A percentile compares a stretch with the other conserved stretches of the same genome.
These are phyloP conservation scores for Caenorhabditis drosophilae DNA, from an alignment of 2,888 invertebrate genomes.

Conservation along the genomic window DNA sequence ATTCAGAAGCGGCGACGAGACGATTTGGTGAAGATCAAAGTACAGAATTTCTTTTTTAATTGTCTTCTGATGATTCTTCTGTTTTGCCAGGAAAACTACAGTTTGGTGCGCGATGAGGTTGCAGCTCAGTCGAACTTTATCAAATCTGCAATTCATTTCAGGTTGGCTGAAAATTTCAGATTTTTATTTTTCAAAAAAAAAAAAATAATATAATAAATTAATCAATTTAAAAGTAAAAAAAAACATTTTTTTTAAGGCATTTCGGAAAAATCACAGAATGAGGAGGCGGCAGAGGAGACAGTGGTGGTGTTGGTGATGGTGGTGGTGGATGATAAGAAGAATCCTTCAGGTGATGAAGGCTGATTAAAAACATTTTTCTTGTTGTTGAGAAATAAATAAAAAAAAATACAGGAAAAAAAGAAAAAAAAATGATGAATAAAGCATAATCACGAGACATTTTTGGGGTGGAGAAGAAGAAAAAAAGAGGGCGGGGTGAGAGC, in stretches of 20 bases:
- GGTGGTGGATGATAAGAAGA: too few species aligned
- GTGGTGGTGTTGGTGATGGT: too few species aligned
- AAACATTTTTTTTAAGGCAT: conserved; percentile 15
- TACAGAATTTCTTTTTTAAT: background rate
- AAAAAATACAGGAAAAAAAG: background rate
- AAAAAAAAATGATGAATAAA: background rate
- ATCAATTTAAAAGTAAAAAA: background rate
- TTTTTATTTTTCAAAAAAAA: background rate
- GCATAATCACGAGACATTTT: background rate
- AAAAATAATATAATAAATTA: background rate
- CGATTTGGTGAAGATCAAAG: background rate
- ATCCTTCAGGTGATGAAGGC: too few species aligned
- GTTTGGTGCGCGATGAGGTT: conserved; percentile 19
- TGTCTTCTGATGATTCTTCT: background rate
- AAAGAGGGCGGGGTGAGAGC: too few species aligned
- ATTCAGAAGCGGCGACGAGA: too few species aligned
- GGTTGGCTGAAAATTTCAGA: background rate
- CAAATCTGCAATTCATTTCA: conserved; percentile 32
- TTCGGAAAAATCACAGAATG: conserved; percentile 31
- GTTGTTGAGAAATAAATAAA: too few species aligned
- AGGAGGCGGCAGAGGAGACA: background rate
- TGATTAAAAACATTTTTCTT: too few species aligned
- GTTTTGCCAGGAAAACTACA: conserved; percentile 15
- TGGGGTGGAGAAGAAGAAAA: background rate
- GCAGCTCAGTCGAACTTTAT: conserved; percentile 32